A percentile compares a stretch with the other conserved stretches of the same genome.
Conservation (phyloP, 1,140 invertebrate genomes). For the Nomia melanderi region DNA sequence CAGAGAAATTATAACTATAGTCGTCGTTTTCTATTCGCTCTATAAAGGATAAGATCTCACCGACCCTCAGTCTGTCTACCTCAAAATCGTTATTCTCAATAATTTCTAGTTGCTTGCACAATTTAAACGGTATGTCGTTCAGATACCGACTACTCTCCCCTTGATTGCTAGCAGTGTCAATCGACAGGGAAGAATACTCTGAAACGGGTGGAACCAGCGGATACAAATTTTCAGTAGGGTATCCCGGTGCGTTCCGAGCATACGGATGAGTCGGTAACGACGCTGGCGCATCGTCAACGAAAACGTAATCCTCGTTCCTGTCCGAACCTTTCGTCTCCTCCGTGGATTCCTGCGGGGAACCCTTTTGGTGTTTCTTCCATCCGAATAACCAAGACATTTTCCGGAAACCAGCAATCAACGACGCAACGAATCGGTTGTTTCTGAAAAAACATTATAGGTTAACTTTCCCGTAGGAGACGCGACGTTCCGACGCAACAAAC, state of each 20-base stretch:
- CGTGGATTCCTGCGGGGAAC: constrained; percentile 69
- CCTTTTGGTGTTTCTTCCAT: constrained; percentile 75
- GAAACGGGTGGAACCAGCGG: constrained; percentile 61
- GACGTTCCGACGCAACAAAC: neutral
- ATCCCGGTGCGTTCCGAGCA: constrained; percentile 12
- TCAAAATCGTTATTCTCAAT: constrained; percentile 68
- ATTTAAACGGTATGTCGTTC: constrained; percentile 75
- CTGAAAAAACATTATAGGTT: neutral
- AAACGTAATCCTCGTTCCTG: constrained; percentile 69
- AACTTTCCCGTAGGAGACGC: neutral
- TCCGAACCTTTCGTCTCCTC: constrained; percentile 58
- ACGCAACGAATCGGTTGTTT: neutral
- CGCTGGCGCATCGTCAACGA: constrained; percentile 65
- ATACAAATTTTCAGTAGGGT: constrained; percentile 62
- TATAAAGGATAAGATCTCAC: constrained; percentile 75
- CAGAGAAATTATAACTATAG: constrained; percentile 72
- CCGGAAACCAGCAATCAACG: constrained; percentile 43
- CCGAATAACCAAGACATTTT: constrained; percentile 80
- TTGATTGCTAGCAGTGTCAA: constrained; percentile 51
- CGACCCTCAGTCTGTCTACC: constrained; percentile 70
- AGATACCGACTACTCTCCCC: constrained; percentile 68
- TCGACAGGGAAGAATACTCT: constrained; percentile 48
- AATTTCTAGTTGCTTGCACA: constrained; percentile 68
- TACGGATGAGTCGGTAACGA: constrained; percentile 32
- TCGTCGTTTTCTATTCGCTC: constrained; percentile 67